phyloP scores from a whole-genome alignment of 1,140 invertebrate species.

The Ephestia elutella region DNA sequence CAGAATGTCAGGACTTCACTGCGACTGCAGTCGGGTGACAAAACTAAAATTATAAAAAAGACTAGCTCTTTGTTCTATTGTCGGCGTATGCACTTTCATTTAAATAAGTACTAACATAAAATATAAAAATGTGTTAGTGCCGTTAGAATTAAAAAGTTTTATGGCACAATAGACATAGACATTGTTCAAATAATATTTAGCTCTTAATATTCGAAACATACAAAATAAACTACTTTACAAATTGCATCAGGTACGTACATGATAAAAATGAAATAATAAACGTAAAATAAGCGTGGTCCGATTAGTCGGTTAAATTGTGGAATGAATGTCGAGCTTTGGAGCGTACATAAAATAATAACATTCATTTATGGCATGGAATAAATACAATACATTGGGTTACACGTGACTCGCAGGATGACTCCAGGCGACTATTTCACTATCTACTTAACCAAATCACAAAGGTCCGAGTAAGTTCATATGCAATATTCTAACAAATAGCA shows the following conservation, averaged over 20 bases:
- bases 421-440: background rate
- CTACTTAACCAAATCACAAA: background rate
- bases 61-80: constrained; percentile 43
- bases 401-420: background rate
- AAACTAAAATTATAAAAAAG: constrained; percentile 18
- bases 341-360: constrained; percentile 10
- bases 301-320: constrained; percentile 31
- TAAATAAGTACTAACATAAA: constrained; percentile 17
- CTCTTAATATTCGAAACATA: constrained; percentile 20
- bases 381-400: constrained; percentile 3
- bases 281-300: constrained; percentile 36
- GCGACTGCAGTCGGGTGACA: background rate
- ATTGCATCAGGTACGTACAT: constrained; percentile 60
- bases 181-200: constrained; percentile 24
- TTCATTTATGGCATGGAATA: constrained; percentile 17
- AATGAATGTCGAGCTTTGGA: constrained; percentile 30
- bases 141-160: constrained; percentile 22
- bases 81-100: constrained; percentile 16
- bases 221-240: constrained; percentile 57
- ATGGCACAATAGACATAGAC: constrained; percentile 41
- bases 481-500: constrained; percentile 46
- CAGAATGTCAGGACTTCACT: background rate
- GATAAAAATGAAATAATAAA: constrained; percentile 33
- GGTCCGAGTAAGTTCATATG: constrained; percentile 11
- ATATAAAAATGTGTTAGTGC: constrained; percentile 27